Evolutionary conservation across 2,888 invertebrate species (phyloP).

Genomic region (Cosmorhoe ocellata): DNA sequence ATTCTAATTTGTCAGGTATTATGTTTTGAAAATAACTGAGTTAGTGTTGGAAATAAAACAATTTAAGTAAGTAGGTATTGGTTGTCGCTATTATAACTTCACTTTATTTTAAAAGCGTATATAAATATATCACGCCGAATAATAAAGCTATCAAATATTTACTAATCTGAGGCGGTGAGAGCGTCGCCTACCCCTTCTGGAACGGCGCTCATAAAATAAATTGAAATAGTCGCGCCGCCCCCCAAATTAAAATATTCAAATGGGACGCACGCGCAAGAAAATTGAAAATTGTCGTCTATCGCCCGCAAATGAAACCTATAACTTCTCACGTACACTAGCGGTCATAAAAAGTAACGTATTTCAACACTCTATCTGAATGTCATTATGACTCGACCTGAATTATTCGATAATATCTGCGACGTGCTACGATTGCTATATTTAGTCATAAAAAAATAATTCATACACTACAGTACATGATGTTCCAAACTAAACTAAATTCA

Average conservation of each 20-base stretch:
- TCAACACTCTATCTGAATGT: conserved; percentile 35
- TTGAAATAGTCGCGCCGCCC: conserved; percentile 83
- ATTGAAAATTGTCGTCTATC: conserved; percentile 83
- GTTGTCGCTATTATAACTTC: conserved; percentile 19
- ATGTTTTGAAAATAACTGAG: too few species aligned
- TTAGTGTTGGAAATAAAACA: too few species aligned
- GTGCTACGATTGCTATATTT: conserved; percentile 1
- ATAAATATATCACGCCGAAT: conserved; percentile 76
- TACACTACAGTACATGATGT: too few species aligned
- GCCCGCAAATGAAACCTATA: conserved; percentile 83
- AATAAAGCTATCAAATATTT: conserved; percentile 83
- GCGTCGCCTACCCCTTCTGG: conserved; percentile 75
- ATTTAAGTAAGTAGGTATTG: too few species aligned
- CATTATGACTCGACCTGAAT: conserved; percentile 29
- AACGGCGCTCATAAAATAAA: conserved; percentile 80
- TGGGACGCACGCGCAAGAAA: conserved; percentile 83
- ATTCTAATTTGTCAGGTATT: too few species aligned
- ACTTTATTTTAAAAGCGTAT: conserved; percentile 67
- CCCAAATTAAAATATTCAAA: conserved; percentile 83
- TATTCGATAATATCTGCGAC: conserved; percentile 27
- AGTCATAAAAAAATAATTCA: not conserved
- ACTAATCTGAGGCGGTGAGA: conserved; percentile 79
- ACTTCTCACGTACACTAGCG: conserved; percentile 70
- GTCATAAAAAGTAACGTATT: conserved; percentile 48
- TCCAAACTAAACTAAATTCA: too few species aligned